phyloP scores from a whole-genome alignment of 2,113 vertebrate genomes.

The Larimichthys polyactis region DNA sequence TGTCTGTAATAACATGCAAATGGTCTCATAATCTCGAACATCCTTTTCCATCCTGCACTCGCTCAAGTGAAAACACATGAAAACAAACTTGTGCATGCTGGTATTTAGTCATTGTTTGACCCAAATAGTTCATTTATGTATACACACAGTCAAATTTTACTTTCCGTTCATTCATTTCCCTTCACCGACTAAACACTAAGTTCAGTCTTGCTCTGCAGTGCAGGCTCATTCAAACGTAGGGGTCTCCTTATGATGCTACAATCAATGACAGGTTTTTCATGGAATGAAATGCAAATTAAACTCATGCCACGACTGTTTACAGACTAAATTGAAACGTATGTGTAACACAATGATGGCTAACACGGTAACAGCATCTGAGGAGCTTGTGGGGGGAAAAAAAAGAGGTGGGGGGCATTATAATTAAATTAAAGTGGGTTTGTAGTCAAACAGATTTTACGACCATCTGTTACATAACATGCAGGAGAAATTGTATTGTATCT shows the following conservation, averaged over 20 bases:
- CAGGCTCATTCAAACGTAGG: background rate
- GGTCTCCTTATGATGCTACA: background rate
- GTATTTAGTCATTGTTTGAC: background rate
- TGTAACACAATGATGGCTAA: background rate
- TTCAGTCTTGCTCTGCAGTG: background rate
- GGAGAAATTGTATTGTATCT: background rate
- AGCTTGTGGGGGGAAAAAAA: background rate
- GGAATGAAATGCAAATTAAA: background rate
- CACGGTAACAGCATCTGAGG: background rate
- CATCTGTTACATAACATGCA: conserved; percentile 40
- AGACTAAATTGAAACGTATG: conserved; percentile 3
- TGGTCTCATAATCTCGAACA: background rate
- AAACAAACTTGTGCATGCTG: background rate
- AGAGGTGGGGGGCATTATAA: conserved; percentile 1
- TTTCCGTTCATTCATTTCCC: conserved; percentile 14
- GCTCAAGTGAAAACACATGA: background rate
- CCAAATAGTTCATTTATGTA: background rate
- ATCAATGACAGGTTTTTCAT: background rate
- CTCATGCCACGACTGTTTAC: background rate
- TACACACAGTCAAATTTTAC: background rate
- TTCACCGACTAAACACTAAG: background rate
- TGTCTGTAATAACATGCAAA: background rate
- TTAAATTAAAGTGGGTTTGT: conserved; percentile 45
- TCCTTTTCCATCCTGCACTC: background rate
- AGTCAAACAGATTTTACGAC: conserved; percentile 41